Evolutionary conservation across 1,140 invertebrate genomes (phyloP), one percentile per base, ranked within the genome.

Genomic region (Hetaerina americana): DNA sequence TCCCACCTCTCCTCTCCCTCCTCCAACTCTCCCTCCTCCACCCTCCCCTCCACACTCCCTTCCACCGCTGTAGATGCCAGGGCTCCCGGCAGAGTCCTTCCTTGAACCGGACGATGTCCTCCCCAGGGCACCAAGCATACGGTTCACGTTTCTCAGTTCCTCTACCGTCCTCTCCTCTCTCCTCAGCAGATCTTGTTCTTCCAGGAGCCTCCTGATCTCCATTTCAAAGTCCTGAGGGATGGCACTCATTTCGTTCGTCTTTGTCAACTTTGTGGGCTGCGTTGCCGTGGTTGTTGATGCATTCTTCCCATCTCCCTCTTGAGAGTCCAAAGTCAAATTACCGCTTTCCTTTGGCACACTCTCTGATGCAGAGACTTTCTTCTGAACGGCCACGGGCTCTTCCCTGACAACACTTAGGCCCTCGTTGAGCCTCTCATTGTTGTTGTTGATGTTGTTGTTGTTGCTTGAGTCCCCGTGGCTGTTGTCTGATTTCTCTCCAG

Each of bases 201-300:
- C 89, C 66, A 90, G 80, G 72, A 90, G 81, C 78, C 88, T 88
- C 80, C 90, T 88, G 73, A 90, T 88, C 77, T 90, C 89, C 76
- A 87, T 84, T 80, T 90, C 88, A 57, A 57, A 57, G 40, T 57
- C 40, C 10, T 57, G 40, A 5, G 40, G 40, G 22, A 57, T 57
- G 3, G 15, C 40, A 57, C 40, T 10, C 22, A n/a, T 10, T 18
- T 57, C 40, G 22, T n/a, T 57, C 40, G 22, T 12, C 2, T 1
- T 12, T 5, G 40, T 57, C 22, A 1, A n/a, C 40, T 12, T 57
- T 10, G 2, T 57, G 15, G 22, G 22, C 15, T 12, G 3, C 2
- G 40, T 12, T 10, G 15, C 40, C 10, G 40, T 18, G 15, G 40
- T n/a, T 12, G 2, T 1, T 5, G 40, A 5, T 18, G 22, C 40